A percentile compares a stretch with the other conserved stretches of the same genome.
phyloP scores from a whole-genome alignment of 2,113 vertebrate species.

The Thryonomys swinderianus region DNA sequence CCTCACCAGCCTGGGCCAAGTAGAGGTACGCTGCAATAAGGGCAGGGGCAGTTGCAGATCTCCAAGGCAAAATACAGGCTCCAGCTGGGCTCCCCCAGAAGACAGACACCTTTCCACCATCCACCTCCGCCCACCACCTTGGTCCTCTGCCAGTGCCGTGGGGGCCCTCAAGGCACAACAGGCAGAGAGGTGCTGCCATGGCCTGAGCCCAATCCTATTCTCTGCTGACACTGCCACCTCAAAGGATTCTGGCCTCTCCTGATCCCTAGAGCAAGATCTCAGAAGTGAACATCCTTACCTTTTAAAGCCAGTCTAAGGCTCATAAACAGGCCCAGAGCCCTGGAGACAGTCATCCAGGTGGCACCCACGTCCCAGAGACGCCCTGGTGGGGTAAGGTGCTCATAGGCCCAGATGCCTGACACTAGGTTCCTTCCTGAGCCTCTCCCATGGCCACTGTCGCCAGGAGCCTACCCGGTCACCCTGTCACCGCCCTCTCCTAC shows the following conservation, averaged over 20 bases:
- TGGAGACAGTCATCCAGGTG: background rate
- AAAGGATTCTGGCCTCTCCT: background rate
- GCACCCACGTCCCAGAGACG: background rate
- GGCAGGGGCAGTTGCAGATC: background rate
- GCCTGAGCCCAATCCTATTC: background rate
- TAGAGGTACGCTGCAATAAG: background rate
- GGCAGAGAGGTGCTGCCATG: background rate
- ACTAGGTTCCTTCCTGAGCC: background rate
- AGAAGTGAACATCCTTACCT: background rate
- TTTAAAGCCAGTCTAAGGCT: background rate
- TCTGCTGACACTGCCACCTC: background rate
- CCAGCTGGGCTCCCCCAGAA: background rate
- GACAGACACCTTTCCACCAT: background rate
- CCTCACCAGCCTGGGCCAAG: background rate
- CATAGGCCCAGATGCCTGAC: fast-evolving
- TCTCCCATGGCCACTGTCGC: too few relatives aligned
- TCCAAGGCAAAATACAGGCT: background rate
- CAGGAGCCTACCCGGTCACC: fast-evolving
- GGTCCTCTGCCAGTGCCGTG: background rate
- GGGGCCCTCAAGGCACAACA: background rate
- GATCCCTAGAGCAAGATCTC: background rate
- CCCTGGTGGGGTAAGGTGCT: background rate
- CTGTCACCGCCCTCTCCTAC: background rate
- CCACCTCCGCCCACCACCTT: background rate
- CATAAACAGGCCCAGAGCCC: slow-evolving; percentile 41